phyloP scores from a whole-genome alignment of 2,888 invertebrate genomes.

The Cataglyphis albicans region DNA sequence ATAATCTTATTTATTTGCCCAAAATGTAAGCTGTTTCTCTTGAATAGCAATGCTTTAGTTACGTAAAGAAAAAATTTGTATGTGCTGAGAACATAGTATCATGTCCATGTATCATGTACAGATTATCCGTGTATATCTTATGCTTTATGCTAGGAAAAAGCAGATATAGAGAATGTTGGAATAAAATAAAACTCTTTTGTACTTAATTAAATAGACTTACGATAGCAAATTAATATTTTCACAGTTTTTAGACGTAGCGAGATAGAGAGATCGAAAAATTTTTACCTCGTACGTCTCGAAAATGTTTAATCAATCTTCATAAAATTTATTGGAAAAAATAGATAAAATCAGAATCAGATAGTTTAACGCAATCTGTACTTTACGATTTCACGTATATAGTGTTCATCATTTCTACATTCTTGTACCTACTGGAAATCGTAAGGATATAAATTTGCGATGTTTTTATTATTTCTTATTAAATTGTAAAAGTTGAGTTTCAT shows the following conservation, averaged over 20 bases:
- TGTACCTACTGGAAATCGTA: slow-evolving; percentile 9
- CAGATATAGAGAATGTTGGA: slow-evolving; percentile 76
- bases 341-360: slow-evolving; percentile 46
- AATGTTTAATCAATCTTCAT: slow-evolving; percentile 23
- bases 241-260: slow-evolving; percentile 63
- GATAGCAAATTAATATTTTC: slow-evolving; percentile 74
- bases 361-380: not conserved
- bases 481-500: not conserved
- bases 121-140: slow-evolving; percentile 70
- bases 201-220: slow-evolving; percentile 83
- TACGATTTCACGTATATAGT: slow-evolving; percentile 2
- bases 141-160: slow-evolving; percentile 78
- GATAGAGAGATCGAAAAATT: slow-evolving; percentile 19
- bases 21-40: slow-evolving; percentile 61
- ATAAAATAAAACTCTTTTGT: slow-evolving; percentile 79
- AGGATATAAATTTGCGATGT: slow-evolving; percentile 9
- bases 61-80: slow-evolving; percentile 15
- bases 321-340: slow-evolving; percentile 19
- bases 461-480: not conserved
- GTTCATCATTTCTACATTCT: slow-evolving; percentile 26
- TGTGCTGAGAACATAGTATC: slow-evolving; percentile 50
- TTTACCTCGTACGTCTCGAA: slow-evolving; percentile 41
- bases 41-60: slow-evolving; percentile 58
- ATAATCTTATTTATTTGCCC: slow-evolving; percentile 73
- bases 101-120: slow-evolving; percentile 73